phyloP scores from a whole-genome alignment of 2,797 vertebrate genomes.

The Agapornis canus region DNA sequence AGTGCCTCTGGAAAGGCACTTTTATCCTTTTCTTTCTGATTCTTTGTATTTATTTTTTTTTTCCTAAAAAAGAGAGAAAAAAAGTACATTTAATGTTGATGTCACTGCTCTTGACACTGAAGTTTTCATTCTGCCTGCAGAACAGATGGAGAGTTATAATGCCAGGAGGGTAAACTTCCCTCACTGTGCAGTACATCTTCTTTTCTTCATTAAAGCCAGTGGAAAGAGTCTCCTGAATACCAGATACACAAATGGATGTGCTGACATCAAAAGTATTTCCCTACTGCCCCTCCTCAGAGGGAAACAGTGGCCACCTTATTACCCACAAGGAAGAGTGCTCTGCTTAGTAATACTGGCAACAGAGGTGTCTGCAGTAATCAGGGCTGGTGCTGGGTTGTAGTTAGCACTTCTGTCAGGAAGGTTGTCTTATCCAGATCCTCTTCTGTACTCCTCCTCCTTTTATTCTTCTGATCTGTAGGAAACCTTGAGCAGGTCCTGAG shows the following conservation, averaged over 20 bases:
- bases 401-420: neutral
- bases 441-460: neutral
- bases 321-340: fast-evolving
- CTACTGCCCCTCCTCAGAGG: neutral
- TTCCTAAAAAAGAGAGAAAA: neutral
- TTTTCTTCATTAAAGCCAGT: neutral
- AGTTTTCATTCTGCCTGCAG: slow-evolving; percentile 16
- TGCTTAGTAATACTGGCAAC: neutral
- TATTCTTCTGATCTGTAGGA: neutral
- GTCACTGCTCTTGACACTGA: neutral
- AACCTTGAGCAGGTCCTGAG: neutral
- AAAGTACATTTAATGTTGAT: slow-evolving; percentile 39
- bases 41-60: slow-evolving; percentile 1
- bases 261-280: neutral
- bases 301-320: neutral
- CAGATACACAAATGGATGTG: neutral
- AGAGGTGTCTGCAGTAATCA: neutral
- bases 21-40: slow-evolving; percentile 43
- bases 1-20: slow-evolving; percentile 62
- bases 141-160: slow-evolving; percentile 45
- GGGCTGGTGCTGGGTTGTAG: neutral
- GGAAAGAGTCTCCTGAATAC: neutral
- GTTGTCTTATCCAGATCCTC: neutral
- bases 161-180: slow-evolving; percentile 18
- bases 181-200: neutral